Percentiles rank a stretch among this genome's conserved stretches.
Evolutionary conservation across 2,113 vertebrate species (phyloP).

Genomic region (Cricetomys ansorgei): DNA sequence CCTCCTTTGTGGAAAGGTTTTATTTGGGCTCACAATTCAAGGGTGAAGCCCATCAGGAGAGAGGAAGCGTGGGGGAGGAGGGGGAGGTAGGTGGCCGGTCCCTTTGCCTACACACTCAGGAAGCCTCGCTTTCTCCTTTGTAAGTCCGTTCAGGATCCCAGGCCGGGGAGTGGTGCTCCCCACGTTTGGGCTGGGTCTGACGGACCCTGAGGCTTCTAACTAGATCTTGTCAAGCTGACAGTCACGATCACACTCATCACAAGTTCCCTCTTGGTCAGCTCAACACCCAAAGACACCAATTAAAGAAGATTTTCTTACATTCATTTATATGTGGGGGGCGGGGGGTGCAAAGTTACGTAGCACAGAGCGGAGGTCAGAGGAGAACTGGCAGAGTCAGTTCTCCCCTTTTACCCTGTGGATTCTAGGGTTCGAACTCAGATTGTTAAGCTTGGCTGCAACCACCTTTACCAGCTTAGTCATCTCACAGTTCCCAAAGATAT

Average conservation of each 20-base stretch:
- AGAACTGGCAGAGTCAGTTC: not conserved
- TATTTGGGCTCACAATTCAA: not conserved
- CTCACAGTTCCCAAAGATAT: not conserved
- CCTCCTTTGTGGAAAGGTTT: not conserved
- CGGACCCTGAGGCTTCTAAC: not conserved
- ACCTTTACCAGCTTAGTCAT: not conserved
- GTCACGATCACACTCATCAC: not conserved
- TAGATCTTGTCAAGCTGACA: not conserved
- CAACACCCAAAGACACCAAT: not conserved
- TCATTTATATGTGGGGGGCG: not conserved
- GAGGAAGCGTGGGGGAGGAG: too few relatives aligned
- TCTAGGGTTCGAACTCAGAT: not conserved
- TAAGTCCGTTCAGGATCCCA: not conserved
- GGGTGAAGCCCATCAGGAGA: not conserved
- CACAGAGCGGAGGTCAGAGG: not conserved
- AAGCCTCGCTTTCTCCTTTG: not conserved
- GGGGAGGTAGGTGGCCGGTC: not conserved
- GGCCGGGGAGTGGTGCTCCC: not conserved
- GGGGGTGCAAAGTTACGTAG: too few relatives aligned
- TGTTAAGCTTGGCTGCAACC: not conserved
- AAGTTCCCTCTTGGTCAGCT: not conserved
- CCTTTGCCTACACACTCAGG: too few relatives aligned
- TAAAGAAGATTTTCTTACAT: not conserved
- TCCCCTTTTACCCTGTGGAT: not conserved
- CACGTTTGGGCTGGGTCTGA: too few relatives aligned